Evolutionary conservation across 2,797 vertebrate species (phyloP), one percentile per base, ranked within the genome.

Genomic region (Hylomyscus alleni): DNA sequence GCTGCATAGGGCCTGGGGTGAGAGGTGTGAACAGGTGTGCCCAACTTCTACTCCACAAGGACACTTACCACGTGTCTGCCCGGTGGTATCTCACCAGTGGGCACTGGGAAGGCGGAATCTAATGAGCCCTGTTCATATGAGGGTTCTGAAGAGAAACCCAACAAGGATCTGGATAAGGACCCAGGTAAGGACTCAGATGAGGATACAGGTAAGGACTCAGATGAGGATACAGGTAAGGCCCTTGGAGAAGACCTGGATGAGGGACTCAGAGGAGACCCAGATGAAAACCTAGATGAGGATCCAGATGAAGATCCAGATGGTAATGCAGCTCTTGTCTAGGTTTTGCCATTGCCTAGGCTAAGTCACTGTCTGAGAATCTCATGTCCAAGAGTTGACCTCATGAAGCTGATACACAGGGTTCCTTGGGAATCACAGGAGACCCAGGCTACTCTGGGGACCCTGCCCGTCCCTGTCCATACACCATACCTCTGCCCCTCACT

Each of bases 311-410:
- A 17, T 50, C 17, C 58, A 72, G 82, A 93, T 86, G 58, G 89
- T 37, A 24, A 56, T 75, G 31, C 34, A n/a, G n/a, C 73, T 88
- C 37, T 60, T 26, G 54, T 90, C 92, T 93, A 88, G 62, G 78
- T 78, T 93, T 85, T 91, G 34, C 56, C 58, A 50, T 72, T 93
- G 87, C 54, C n/a, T 94, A 47, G 40, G 77, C 90, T 77, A 93
- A 96, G 92, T 97, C 95, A 90, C 73, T 34, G 40, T 95, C 93
- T 96, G 95, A 94, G 92, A 96, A 93, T 94, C 77, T 62, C 31
- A 15, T 1, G 10, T 92, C 89, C 89, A n/a, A 47, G 31, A 87
- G 50, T 1, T 93, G 83, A 84, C 82, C 78, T 81, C 85, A 44
- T 14, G 76, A 56, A 52, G 15, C 47, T 47, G 56, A 58, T 6